Conservation (phyloP, 2,797 vertebrate genomes). For the Etheostoma nigrum region DNA sequence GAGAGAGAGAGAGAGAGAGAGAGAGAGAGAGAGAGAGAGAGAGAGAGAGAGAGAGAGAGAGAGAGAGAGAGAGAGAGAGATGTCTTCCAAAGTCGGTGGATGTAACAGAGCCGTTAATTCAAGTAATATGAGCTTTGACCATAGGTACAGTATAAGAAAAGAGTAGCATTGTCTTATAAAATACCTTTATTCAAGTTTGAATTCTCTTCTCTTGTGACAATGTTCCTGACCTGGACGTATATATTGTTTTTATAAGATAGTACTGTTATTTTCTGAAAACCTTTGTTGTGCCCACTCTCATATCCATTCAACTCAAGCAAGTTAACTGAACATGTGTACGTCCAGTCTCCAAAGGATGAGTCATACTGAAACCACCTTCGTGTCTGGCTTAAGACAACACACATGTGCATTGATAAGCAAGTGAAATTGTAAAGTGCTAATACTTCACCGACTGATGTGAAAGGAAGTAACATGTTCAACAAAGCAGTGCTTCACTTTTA, state of each 20-base stretch:
- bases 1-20: too few species aligned
- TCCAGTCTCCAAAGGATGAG: conserved; percentile 48
- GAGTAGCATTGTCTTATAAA: not conserved
- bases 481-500: conserved; percentile 3
- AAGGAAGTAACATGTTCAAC: not conserved
- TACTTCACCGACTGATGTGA: conserved; percentile 1
- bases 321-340: conserved; percentile 48
- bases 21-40: too few species aligned
- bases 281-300: conserved; percentile 44
- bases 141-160: not conserved
- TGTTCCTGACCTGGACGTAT: conserved; percentile 25
- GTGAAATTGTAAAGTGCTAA: not conserved
- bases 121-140: not conserved
- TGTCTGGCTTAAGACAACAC: conserved; percentile 21
- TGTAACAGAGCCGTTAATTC: too few species aligned
- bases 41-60: too few species aligned
- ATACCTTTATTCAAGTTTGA: conserved; percentile 6
- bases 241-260: conserved; percentile 43
- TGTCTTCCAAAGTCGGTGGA: too few species aligned
- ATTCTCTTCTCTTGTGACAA: conserved; percentile 6
- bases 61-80: too few species aligned
- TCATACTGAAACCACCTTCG: conserved; percentile 24
- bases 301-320: conserved; percentile 24
- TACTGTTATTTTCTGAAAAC: conserved; percentile 32
- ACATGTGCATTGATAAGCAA: not conserved